A percentile compares a stretch with the other conserved stretches of the same genome.
phyloP scores from a whole-genome alignment of 2,113 vertebrate species.

The Python bivittatus region DNA sequence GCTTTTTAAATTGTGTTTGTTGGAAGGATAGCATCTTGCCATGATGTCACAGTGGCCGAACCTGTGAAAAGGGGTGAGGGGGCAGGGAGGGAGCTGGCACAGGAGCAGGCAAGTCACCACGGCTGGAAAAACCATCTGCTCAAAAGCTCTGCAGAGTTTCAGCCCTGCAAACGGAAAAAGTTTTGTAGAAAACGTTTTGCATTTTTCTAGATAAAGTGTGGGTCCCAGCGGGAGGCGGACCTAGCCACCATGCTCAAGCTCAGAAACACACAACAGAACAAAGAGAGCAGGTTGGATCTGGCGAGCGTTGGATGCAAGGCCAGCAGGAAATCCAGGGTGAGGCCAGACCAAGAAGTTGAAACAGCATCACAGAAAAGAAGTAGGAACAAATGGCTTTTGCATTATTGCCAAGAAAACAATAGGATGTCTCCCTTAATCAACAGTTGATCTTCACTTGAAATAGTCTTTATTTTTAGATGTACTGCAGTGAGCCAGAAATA shows the following conservation, averaged over 20 bases:
- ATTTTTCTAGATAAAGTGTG: neutral
- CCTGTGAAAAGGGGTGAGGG: neutral
- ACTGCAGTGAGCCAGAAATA: neutral
- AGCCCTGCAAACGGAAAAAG: neutral
- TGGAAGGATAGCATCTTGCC: neutral
- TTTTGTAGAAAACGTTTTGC: too few relatives aligned
- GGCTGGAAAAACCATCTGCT: neutral
- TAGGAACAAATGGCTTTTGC: neutral
- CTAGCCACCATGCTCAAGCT: neutral
- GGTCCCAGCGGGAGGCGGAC: neutral
- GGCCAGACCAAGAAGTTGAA: neutral
- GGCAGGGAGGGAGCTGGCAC: neutral
- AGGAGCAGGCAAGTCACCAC: neutral
- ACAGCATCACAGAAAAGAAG: too few relatives aligned
- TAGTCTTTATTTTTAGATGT: neutral
- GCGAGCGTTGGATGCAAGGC: neutral
- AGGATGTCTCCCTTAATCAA: neutral
- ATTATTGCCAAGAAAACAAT: neutral
- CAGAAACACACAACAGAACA: rapidly evolving
- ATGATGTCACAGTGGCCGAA: neutral
- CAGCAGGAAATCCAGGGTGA: neutral
- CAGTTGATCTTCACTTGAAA: neutral
- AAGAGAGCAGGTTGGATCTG: neutral
- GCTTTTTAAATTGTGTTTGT: neutral
- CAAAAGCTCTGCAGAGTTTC: neutral